phyloP scores from a whole-genome alignment of 2,797 vertebrate genomes.

The Galaxias olidus region DNA sequence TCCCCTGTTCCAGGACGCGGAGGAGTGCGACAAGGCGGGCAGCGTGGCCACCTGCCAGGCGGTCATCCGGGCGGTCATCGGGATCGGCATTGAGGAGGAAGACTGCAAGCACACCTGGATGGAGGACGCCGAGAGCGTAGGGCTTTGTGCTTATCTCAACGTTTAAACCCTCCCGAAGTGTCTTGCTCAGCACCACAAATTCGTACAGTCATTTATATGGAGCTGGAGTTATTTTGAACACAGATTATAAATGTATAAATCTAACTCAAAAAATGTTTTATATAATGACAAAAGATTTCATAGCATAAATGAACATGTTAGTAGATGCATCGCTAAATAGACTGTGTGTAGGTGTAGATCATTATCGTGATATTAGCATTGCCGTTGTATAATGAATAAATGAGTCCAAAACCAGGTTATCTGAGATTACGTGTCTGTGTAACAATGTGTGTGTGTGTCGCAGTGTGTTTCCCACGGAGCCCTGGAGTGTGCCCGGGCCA shows the following conservation, averaged over 20 bases:
- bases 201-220: no score
- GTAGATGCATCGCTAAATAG: no score
- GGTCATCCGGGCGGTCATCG: constrained; percentile 92
- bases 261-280: no score
- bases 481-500: constrained; percentile 93
- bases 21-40: constrained; percentile 97
- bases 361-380: no score
- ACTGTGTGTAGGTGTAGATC: no score
- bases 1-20: constrained; percentile 81
- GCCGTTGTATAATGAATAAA: background rate
- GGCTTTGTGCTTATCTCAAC: constrained; percentile 33
- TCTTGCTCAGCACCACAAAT: background rate
- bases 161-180: background rate
- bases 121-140: constrained; percentile 96
- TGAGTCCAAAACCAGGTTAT: no score
- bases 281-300: no score
- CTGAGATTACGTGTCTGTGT: constrained; percentile 19
- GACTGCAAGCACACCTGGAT: constrained; percentile 99
- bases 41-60: constrained; percentile 97
- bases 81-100: constrained; percentile 96
- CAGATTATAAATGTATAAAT: no score
- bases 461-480: constrained; percentile 97
- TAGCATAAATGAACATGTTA: no score
- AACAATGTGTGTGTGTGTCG: background rate
- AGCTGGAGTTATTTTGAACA: no score